These are phyloP conservation scores for Cecidostiba fungosa DNA, from an alignment of 2,888 invertebrate genomes.

Conservation along the genomic window DNA sequence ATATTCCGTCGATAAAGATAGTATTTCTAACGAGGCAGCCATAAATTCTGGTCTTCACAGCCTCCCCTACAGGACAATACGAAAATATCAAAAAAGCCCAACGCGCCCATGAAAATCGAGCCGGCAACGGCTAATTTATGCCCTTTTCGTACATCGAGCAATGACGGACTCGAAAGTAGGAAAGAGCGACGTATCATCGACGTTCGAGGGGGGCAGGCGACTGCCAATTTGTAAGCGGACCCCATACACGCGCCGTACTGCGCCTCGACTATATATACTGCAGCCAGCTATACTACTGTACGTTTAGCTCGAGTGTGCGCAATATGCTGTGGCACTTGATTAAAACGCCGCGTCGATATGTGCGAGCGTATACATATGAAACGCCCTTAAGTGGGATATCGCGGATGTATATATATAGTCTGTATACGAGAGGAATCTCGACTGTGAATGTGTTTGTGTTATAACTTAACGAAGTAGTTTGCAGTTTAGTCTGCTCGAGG, in stretches of 20 bases:
- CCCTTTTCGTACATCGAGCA: conserved; percentile 30
- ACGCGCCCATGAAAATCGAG: background rate
- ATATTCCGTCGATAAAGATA: background rate
- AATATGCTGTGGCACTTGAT: conserved; percentile 78
- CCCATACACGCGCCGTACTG: conserved; percentile 75
- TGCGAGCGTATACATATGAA: conserved; percentile 66
- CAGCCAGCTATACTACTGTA: conserved; percentile 63
- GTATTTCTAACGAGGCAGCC: conserved; percentile 14
- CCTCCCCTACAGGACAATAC: background rate
- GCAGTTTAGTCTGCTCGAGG: background rate
- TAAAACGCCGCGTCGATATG: conserved; percentile 73
- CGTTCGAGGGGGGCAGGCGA: conserved; percentile 70
- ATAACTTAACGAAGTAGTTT: conserved; percentile 39
- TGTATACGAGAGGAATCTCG: conserved; percentile 39
- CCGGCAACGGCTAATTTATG: conserved; percentile 56
- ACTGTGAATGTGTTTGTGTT: conserved; percentile 13
- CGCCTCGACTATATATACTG: conserved; percentile 21
- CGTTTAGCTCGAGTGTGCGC: conserved; percentile 73
- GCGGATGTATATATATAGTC: background rate
- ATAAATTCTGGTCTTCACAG: background rate
- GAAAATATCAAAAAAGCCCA: conserved; percentile 34
- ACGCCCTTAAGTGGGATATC: conserved; percentile 67
- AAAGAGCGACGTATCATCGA: conserved; percentile 74
- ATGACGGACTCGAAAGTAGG: conserved; percentile 13
- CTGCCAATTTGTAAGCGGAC: conserved; percentile 77